Percentiles rank a stretch among this genome's conserved stretches.
Evolutionary conservation across 2,113 vertebrate species (phyloP).

Genomic region (Meriones unguiculatus): DNA sequence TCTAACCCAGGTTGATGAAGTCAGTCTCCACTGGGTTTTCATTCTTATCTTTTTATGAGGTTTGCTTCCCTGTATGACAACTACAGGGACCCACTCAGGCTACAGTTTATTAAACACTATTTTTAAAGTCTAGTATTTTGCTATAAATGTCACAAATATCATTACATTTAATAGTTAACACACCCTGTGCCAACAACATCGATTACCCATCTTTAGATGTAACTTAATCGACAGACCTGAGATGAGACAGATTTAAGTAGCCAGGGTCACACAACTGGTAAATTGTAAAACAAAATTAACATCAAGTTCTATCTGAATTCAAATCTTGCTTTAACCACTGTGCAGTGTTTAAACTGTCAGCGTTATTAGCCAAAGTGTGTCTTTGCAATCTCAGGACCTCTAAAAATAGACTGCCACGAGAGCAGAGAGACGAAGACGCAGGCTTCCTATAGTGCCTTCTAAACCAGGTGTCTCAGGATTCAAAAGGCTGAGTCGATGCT

Average conservation of each 20-base stretch:
- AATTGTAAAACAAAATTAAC: background rate
- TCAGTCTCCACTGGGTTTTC: background rate
- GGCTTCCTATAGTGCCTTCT: background rate
- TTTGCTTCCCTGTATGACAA: background rate
- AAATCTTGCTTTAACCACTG: background rate
- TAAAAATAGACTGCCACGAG: background rate
- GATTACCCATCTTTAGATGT: background rate
- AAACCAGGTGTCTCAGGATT: background rate
- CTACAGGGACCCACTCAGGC: background rate
- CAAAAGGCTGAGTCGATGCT: background rate
- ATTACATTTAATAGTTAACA: slow-evolving; percentile 36
- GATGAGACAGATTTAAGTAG: slow-evolving; percentile 1
- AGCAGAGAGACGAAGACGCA: background rate
- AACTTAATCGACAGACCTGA: background rate
- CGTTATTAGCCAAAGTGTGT: background rate
- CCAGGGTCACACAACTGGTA: background rate
- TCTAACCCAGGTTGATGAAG: background rate
- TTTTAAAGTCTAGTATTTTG: background rate
- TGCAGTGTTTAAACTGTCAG: background rate
- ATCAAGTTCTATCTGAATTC: background rate
- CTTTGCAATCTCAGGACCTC: background rate
- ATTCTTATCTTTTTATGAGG: background rate
- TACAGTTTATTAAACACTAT: slow-evolving; percentile 6
- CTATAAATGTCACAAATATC: background rate
- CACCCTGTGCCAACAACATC: background rate